Conservation (phyloP, 1,140 invertebrate species). For the Drosophila paulistorum region DNA sequence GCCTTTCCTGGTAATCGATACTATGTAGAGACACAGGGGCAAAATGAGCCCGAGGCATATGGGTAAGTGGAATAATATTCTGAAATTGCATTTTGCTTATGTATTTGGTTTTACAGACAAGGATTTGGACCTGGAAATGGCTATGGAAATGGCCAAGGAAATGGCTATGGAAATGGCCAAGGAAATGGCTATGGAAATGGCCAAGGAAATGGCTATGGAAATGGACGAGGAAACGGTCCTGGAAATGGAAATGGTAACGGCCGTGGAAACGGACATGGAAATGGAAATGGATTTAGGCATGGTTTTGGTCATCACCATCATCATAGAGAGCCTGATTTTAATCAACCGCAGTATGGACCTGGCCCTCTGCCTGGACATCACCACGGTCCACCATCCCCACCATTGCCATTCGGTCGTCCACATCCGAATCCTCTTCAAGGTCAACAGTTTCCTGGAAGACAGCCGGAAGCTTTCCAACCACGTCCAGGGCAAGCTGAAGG, state of each 20-base stretch:
- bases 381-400: too few relatives aligned
- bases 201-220: neutral
- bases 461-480: neutral
- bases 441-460: constrained; percentile 1
- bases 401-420: too few relatives aligned
- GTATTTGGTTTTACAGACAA: too few relatives aligned
- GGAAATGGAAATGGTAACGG: neutral
- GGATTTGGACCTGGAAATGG: neutral
- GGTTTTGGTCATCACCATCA: neutral
- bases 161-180: too few relatives aligned
- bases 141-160: neutral
- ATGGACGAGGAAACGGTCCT: neutral
- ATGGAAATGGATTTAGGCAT: neutral
- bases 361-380: too few relatives aligned
- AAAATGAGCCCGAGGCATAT: neutral
- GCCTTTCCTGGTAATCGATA: constrained; percentile 38
- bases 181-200: neutral
- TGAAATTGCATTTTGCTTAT: too few relatives aligned
- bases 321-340: neutral
- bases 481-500: neutral
- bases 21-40: constrained; percentile 27
- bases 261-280: neutral
- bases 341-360: too few relatives aligned
- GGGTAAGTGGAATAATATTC: neutral
- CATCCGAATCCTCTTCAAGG: neutral